Percentiles rank a stretch among this genome's conserved stretches.
Conservation (phyloP, 2,888 invertebrate genomes). For the Macrophya alboannulata region DNA sequence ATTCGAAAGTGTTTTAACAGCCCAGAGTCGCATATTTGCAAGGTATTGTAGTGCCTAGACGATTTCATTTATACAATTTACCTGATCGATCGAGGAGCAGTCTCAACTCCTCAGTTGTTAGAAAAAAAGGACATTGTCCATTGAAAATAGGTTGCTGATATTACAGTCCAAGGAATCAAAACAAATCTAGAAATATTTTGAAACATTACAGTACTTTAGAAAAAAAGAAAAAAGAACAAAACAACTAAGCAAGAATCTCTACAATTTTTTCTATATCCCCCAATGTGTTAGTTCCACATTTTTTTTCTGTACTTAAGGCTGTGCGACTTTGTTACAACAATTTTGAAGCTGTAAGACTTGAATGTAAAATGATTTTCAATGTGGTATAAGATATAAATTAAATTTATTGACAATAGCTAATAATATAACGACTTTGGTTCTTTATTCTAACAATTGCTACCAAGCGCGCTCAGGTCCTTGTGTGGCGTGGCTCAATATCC, state of each 20-base stretch:
- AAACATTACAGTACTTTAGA: background rate
- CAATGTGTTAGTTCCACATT: background rate
- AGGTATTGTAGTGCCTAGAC: background rate
- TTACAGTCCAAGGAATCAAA: background rate
- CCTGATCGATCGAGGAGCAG: background rate
- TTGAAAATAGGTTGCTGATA: background rate
- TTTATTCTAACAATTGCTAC: slow-evolving; percentile 70
- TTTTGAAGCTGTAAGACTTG: background rate
- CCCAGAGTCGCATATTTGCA: background rate
- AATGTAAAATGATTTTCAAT: background rate
- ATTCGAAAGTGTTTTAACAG: background rate
- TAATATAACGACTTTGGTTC: background rate
- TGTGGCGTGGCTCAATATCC: slow-evolving; percentile 89
- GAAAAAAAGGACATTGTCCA: background rate
- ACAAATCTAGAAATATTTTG: background rate
- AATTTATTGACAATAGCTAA: slow-evolving; percentile 7
- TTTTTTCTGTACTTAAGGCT: background rate
- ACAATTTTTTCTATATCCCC: background rate
- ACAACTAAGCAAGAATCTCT: background rate
- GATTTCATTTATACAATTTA: background rate
- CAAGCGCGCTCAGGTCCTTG: slow-evolving; percentile 83
- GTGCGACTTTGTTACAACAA: background rate
- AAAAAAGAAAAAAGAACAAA: background rate
- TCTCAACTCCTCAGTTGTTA: background rate
- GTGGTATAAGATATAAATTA: background rate